Percentiles rank a stretch among this genome's conserved stretches.
Conservation (phyloP, 2,113 vertebrate species). For the Chloebia gouldiae region DNA sequence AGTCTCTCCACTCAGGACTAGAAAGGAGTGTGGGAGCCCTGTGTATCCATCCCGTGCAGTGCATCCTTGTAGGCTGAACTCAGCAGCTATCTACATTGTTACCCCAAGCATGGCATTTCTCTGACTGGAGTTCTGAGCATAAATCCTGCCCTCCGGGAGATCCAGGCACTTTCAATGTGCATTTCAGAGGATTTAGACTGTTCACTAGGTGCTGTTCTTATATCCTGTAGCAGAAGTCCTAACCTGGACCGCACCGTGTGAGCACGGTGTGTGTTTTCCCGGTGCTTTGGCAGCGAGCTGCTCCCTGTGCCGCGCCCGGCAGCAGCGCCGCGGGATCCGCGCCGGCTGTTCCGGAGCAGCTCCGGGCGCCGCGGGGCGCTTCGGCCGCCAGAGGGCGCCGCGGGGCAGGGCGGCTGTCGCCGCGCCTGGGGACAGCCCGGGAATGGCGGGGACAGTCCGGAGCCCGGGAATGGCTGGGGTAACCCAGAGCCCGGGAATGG, state of each 20-base stretch:
- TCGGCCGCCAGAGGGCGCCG: background rate
- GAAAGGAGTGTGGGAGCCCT: background rate
- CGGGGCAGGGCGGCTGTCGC: background rate
- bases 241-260: rapidly evolving
- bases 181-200: background rate
- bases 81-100: background rate
- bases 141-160: background rate
- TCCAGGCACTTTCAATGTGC: background rate
- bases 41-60: rapidly evolving
- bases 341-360: rapidly evolving
- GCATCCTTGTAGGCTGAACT: background rate
- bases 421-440: background rate
- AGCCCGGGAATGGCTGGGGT: background rate
- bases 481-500: background rate
- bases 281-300: rapidly evolving
- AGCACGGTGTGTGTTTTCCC: background rate
- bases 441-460: background rate
- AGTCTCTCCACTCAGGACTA: background rate
- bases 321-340: background rate
- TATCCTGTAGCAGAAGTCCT: background rate
- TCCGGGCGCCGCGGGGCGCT: background rate
- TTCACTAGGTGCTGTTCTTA: background rate
- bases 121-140: background rate
- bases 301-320: background rate
- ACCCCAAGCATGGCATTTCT: background rate